Evolutionary conservation across 2,888 invertebrate genomes (phyloP).

Genomic region (Beris morrisii): DNA sequence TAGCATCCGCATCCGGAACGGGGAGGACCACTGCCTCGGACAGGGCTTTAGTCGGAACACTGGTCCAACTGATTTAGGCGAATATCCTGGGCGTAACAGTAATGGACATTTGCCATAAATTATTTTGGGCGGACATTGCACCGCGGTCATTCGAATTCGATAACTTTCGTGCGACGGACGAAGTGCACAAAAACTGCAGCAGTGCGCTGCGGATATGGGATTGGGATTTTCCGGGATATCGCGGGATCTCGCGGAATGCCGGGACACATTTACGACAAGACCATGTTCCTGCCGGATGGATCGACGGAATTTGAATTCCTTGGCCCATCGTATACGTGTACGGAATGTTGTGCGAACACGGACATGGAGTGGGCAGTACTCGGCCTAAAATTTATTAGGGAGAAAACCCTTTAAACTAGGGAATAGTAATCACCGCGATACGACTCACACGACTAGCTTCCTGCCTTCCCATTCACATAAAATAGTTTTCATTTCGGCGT

Average conservation of each 20-base stretch:
- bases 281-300: slow-evolving; percentile 3
- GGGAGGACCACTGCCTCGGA: neutral
- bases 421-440: slow-evolving; percentile 26
- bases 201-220: neutral
- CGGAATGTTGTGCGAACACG: slow-evolving; percentile 14
- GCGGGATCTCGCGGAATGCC: neutral
- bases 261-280: slow-evolving; percentile 1
- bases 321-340: slow-evolving; percentile 20
- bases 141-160: slow-evolving; percentile 35
- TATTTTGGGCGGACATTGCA: slow-evolving; percentile 33
- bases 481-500: neutral
- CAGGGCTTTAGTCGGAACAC: slow-evolving; percentile 3
- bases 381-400: slow-evolving; percentile 14
- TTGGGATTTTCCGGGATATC: neutral
- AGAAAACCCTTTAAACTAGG: slow-evolving; percentile 6
- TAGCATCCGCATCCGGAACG: slow-evolving; percentile 8
- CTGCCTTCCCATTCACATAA: neutral
- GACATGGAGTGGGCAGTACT: slow-evolving; percentile 27
- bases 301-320: slow-evolving; percentile 25
- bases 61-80: slow-evolving; percentile 28
- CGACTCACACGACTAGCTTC: slow-evolving; percentile 15
- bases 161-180: slow-evolving; percentile 7
- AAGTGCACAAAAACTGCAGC: neutral
- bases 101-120: slow-evolving; percentile 34
- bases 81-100: slow-evolving; percentile 34